These are phyloP conservation scores for Muscina levida DNA, from an alignment of 2,888 invertebrate species.

Conservation along the genomic window DNA sequence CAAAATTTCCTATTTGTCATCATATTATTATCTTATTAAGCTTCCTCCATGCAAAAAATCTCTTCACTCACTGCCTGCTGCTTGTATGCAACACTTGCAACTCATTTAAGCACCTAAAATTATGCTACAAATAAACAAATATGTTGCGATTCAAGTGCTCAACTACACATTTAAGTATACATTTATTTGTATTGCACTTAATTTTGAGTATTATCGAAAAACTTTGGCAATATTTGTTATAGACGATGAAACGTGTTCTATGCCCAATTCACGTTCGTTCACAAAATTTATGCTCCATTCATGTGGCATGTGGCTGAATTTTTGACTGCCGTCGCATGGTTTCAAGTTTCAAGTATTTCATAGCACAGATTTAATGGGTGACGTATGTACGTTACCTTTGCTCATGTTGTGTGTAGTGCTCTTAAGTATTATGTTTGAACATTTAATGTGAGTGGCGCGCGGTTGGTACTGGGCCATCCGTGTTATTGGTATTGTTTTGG, in stretches of 20 bases:
- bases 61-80: no score
- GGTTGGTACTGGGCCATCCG: neutral
- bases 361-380: neutral
- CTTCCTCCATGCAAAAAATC: no score
- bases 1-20: no score
- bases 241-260: constrained; percentile 44
- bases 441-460: neutral
- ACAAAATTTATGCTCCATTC: neutral
- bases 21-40: no score
- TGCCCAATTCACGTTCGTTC: neutral
- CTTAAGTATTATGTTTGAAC: constrained; percentile 1
- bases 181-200: constrained; percentile 68
- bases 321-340: neutral
- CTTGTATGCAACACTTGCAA: no score
- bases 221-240: constrained; percentile 73
- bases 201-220: constrained; percentile 78
- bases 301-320: neutral
- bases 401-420: constrained; percentile 11
- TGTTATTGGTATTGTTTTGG: constrained; percentile 49
- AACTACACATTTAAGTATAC: constrained; percentile 18
- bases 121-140: constrained; percentile 62
- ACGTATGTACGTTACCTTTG: constrained; percentile 19
- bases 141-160: constrained; percentile 59
- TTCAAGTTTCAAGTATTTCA: neutral
- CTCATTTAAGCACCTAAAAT: constrained; percentile 61